Evolutionary conservation across 64 coral and sea anemone species (phyloP).

Genomic region (Dendrophyllia cribrosa): DNA sequence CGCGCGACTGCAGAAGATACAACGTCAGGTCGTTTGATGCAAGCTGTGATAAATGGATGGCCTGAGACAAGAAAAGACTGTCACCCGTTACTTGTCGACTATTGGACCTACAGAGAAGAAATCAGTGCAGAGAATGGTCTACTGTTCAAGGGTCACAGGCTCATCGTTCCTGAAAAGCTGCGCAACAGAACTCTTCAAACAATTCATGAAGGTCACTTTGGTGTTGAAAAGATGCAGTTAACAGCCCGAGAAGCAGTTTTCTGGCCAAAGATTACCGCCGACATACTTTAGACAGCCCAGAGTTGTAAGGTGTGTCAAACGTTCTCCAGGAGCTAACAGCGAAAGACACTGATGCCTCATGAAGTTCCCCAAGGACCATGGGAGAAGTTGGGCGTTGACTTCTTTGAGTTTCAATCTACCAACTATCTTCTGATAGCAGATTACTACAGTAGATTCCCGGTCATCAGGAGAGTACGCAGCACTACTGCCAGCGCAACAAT

Average conservation of each 20-base stretch:
- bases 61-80: constrained; percentile 45
- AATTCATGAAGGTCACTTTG: constrained; percentile 16
- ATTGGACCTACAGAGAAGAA: constrained; percentile 56
- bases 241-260: constrained; percentile 8
- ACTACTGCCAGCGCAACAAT: constrained; percentile 41
- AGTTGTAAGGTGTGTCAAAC: constrained; percentile 10
- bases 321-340: constrained; percentile 1
- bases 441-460: constrained; percentile 64
- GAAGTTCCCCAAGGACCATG: constrained; percentile 3
- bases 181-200: not conserved
- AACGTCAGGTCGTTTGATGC: not conserved
- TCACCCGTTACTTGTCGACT: constrained; percentile 24
- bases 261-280: not conserved
- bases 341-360: constrained; percentile 5
- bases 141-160: constrained; percentile 26
- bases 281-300: constrained; percentile 5
- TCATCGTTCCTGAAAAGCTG: not conserved
- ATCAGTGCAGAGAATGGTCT: constrained; percentile 24
- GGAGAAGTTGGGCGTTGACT: not conserved
- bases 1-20: constrained; percentile 26
- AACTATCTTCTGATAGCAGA: constrained; percentile 32
- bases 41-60: constrained; percentile 46
- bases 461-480: constrained; percentile 56
- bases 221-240: not conserved
- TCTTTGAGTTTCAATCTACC: not conserved